These are phyloP conservation scores for Mola mola DNA, from an alignment of 2,113 vertebrate species.

Conservation along the genomic window DNA sequence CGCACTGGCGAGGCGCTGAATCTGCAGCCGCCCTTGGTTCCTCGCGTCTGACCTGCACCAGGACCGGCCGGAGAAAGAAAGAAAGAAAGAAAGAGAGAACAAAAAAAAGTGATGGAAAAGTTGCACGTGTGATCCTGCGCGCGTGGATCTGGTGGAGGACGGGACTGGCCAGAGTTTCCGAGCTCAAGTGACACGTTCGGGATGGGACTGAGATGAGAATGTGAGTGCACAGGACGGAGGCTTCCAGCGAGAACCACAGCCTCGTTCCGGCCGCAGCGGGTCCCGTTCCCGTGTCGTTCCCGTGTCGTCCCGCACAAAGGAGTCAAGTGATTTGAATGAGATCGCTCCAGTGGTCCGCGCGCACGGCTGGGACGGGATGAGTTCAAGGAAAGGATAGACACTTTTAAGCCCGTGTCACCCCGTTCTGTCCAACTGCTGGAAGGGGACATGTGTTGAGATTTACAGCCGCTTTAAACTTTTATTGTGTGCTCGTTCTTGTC, in stretches of 20 bases:
- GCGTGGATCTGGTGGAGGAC: constrained; percentile 54
- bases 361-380: constrained; percentile 60
- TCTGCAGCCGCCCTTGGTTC: constrained; percentile 69
- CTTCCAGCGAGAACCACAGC: constrained; percentile 38
- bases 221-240: constrained; percentile 57
- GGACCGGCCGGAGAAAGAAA: constrained; percentile 14
- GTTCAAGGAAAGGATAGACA: constrained; percentile 11
- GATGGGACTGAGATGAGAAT: constrained; percentile 68
- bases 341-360: constrained; percentile 32
- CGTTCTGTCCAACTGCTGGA: constrained; percentile 13
- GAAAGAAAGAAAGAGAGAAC: constrained; percentile 10
- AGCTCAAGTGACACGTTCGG: constrained; percentile 60
- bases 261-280: constrained; percentile 24
- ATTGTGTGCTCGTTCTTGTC: not conserved
- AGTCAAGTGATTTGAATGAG: constrained; percentile 48
- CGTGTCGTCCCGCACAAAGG: constrained; percentile 33
- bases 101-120: constrained; percentile 72
- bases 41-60: constrained; percentile 51
- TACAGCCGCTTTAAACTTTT: not conserved
- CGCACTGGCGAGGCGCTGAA: constrained; percentile 68
- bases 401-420: constrained; percentile 18
- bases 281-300: too few relatives aligned
- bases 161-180: constrained; percentile 68
- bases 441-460: constrained; percentile 34
- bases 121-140: constrained; percentile 60